Percentiles rank a stretch among this genome's conserved stretches.
These are phyloP conservation scores for Dendrolimus kikuchii DNA, from an alignment of 1,140 invertebrate species.

Conservation along the genomic window DNA sequence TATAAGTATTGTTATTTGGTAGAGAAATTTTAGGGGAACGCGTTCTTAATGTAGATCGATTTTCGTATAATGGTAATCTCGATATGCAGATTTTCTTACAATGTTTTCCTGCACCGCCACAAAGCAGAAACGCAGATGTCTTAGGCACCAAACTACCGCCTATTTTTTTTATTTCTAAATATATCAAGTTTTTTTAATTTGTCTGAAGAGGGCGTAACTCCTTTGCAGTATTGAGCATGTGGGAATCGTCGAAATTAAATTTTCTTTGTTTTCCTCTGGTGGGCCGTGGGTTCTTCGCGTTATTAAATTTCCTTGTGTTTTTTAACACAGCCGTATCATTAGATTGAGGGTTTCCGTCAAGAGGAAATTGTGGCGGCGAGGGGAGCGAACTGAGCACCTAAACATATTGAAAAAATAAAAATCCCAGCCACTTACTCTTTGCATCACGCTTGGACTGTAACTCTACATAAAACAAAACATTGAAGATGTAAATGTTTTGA, in stretches of 20 bases:
- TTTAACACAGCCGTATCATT: slow-evolving; percentile 73
- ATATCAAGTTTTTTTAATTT: slow-evolving; percentile 46
- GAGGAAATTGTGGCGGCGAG: slow-evolving; percentile 67
- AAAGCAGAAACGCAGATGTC: background rate
- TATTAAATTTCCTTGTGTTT: slow-evolving; percentile 74
- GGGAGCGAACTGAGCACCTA: slow-evolving; percentile 60
- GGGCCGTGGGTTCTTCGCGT: slow-evolving; percentile 50
- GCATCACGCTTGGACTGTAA: slow-evolving; percentile 14
- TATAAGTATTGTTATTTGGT: no score
- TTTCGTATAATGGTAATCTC: no score
- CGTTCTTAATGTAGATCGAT: no score
- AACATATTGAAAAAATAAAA: slow-evolving; percentile 72
- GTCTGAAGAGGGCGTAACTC: slow-evolving; percentile 39
- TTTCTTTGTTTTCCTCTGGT: slow-evolving; percentile 66
- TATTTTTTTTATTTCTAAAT: background rate
- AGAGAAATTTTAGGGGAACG: no score
- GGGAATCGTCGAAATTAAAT: slow-evolving; percentile 70
- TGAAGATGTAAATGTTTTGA: background rate
- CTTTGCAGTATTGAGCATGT: slow-evolving; percentile 64
- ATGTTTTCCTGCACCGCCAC: background rate
- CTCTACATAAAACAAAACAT: slow-evolving; percentile 30
- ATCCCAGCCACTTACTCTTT: slow-evolving; percentile 52
- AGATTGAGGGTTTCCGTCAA: slow-evolving; percentile 72
- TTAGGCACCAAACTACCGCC: background rate
- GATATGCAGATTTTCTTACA: slow-evolving; percentile 2